Percentiles rank a stretch among this genome's conserved stretches.
phyloP scores from a whole-genome alignment of 2,888 invertebrate species.

The Lasioglossum calceatum region DNA sequence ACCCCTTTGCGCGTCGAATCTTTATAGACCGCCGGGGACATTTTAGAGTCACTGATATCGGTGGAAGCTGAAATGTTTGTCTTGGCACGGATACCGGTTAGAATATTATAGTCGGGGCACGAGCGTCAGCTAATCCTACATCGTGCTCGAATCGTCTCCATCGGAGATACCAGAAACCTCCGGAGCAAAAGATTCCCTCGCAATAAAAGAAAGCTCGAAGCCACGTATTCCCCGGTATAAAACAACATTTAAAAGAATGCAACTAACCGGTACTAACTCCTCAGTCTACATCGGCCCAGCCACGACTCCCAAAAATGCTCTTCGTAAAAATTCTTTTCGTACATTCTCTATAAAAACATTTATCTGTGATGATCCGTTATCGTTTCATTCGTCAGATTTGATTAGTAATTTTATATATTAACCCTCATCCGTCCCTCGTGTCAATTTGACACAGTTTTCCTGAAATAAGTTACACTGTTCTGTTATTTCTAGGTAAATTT shows the following conservation, averaged over 20 bases:
- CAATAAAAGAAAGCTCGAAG: background rate
- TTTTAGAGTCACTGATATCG: background rate
- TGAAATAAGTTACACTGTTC: too few relatives aligned
- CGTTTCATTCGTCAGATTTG: background rate
- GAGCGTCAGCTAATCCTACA: slow-evolving; percentile 2
- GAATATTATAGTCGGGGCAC: background rate
- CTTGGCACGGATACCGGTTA: slow-evolving; percentile 1
- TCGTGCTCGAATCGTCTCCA: background rate
- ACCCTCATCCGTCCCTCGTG: too few relatives aligned
- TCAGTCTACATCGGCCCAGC: background rate
- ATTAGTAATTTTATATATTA: too few relatives aligned
- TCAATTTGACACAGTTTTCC: too few relatives aligned
- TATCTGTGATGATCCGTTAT: background rate
- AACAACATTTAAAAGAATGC: background rate
- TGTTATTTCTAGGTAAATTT: too few relatives aligned
- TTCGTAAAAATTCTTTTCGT: background rate
- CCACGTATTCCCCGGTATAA: background rate
- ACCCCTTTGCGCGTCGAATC: background rate
- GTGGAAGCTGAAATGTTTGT: slow-evolving; percentile 3
- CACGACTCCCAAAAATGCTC: background rate
- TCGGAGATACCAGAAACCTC: background rate
- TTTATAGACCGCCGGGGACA: background rate
- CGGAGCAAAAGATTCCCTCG: background rate
- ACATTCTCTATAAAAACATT: background rate
- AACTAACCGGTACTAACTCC: background rate